phyloP scores from a whole-genome alignment of 1,140 invertebrate species.

The Tetragnatha versicolor region DNA sequence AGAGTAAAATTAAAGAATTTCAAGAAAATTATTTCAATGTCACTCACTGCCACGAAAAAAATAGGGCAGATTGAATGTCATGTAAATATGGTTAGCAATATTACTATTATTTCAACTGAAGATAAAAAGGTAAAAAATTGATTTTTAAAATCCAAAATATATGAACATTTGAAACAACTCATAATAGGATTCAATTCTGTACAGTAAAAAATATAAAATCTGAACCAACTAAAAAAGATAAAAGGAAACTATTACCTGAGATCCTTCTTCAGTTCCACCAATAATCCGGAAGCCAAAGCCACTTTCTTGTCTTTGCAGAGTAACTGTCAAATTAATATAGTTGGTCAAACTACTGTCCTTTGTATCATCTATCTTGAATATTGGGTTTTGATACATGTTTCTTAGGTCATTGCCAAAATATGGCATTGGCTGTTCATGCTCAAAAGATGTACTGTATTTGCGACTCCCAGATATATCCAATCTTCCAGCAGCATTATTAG shows the following conservation, averaged over 20 bases:
- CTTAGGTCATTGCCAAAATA: slow-evolving; percentile 24
- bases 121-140: no score
- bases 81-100: no score
- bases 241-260: slow-evolving; percentile 73
- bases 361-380: slow-evolving; percentile 17
- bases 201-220: no score
- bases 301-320: slow-evolving; percentile 79
- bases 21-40: no score
- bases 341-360: slow-evolving; percentile 64
- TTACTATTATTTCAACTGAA: no score
- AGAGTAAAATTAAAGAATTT: no score
- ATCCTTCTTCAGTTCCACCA: slow-evolving; percentile 97
- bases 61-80: no score
- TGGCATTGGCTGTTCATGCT: slow-evolving; percentile 71
- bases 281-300: slow-evolving; percentile 98
- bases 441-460: slow-evolving; percentile 75
- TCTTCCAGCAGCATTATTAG: neutral
- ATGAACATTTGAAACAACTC: no score
- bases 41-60: no score
- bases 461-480: slow-evolving; percentile 56
- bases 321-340: slow-evolving; percentile 79
- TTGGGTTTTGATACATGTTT: slow-evolving; percentile 21
- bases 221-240: neutral
- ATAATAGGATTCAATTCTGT: no score
- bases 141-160: no score